These are phyloP conservation scores for Leptogaster cylindrica DNA, from an alignment of 2,888 invertebrate species.

Conservation along the genomic window DNA sequence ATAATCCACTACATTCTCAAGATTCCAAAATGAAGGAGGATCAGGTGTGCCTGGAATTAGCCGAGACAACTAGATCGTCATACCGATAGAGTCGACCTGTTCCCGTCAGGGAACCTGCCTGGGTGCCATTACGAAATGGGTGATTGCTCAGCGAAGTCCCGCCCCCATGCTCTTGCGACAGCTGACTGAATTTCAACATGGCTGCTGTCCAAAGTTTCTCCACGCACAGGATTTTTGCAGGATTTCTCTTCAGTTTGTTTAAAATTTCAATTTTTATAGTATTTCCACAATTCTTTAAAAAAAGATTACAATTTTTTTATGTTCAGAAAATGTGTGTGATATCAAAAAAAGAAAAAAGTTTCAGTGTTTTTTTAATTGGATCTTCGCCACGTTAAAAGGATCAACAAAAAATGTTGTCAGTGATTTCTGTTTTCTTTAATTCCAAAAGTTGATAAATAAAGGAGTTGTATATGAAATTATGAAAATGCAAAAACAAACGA, in stretches of 20 bases:
- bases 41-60: constrained; percentile 7
- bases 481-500: too few relatives aligned
- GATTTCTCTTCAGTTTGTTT: neutral
- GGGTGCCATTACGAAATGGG: constrained; percentile 54
- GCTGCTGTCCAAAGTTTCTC: constrained; percentile 50
- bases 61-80: constrained; percentile 47
- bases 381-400: too few relatives aligned
- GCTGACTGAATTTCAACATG: constrained; percentile 61
- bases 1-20: neutral
- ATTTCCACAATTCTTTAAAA: too few relatives aligned
- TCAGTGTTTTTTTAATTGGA: too few relatives aligned
- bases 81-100: constrained; percentile 49
- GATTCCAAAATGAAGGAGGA: constrained; percentile 35
- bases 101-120: constrained; percentile 44
- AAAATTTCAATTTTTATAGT: neutral
- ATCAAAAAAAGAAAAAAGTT: too few relatives aligned
- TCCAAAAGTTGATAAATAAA: too few relatives aligned
- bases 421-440: too few relatives aligned
- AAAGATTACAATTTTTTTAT: too few relatives aligned
- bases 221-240: neutral
- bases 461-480: too few relatives aligned
- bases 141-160: constrained; percentile 53
- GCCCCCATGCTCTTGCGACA: constrained; percentile 60
- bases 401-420: too few relatives aligned
- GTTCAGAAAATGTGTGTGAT: too few relatives aligned